Base-by-base conservation (phyloP, 2,888 invertebrate species). In the Eupsilia transversa region DNA sequence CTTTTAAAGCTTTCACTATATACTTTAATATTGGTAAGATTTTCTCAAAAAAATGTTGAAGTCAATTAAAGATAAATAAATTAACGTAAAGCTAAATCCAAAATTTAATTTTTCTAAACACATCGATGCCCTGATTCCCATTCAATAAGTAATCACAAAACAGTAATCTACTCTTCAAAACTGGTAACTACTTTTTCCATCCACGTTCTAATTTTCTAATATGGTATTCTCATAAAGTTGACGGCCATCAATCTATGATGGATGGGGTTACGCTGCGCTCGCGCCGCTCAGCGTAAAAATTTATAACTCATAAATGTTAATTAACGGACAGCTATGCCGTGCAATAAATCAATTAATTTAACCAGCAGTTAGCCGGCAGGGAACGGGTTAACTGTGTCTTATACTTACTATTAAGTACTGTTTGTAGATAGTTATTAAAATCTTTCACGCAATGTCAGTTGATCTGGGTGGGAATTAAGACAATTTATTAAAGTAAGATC, bases 311-410 rank as follows among this genome's bases (percentile, higher is more conserved):
- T 93, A 93, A 93, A 93, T 89, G 87, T 91, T 89, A 93, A 93
- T 93, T 92, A 92, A 89, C 89, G 87, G 90, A 91, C 91, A 89
- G 89, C 87, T 87, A 87, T 87, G 86, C 76, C 82, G 72, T 71
- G 87, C 79, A 85, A 87, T 93, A 93, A 93, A 93, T 93, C 91
- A 93, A 93, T 92, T 92, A 91, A 84, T 87, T 86, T 88, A 89
- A 88, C 87, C 87, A 82, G 83, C 82, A 84, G 86, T 83, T 87
- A 87, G 79, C 56, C 33, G 65, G 20, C 61, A 52, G 60, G 52
- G 82, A 70, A 80, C 80, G 83, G 74, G 83, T 80, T 83, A 72
- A 79, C 71, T 72, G 65, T 71, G 49, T 46, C 71, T 56, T 67
- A 57, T 57, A 71, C 35, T 70, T 74, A 64, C 33, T 49, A 69